Evolutionary conservation across 2,113 vertebrate genomes (phyloP), one percentile per base, ranked within the genome.

Genomic region (Aramus guarauna): DNA sequence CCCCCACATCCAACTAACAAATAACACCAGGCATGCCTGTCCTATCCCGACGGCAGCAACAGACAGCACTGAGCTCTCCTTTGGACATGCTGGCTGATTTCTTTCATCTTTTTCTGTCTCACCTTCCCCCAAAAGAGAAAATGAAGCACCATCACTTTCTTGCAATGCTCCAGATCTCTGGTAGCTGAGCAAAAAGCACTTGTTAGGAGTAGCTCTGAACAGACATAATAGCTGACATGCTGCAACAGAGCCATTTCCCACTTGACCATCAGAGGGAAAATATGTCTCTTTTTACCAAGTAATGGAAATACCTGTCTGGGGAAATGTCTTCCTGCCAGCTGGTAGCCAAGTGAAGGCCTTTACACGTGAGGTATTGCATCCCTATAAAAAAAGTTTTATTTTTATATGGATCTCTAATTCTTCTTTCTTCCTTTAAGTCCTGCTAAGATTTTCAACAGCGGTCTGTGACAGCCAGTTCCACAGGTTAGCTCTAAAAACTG

Each of bases 11-110:
- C 17, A 77, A 41, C 26, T 32, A 87, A 90, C 3, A 59, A 84
- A 27, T 58, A 73, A 55, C 59, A 68, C 34, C 39, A 91, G 62
- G 17, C 27, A 24, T 7, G 41, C 45, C 39, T 69, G 48, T 9
- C n/a, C 6, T 64, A 30, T 48, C 50, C 55, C 2, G 1, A 55
- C 8, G 43, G 62, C 43, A 39, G 3, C 14, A 58, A 78, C 0
- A 90, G 37, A 47, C 9, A 81, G 43, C 41, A 68, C 14, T 64
- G 19, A 13, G 47, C 15, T 56, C 64, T 80, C 21, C 22, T 91
- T 66, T 62, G 14, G 21, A 23, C 0, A 0, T 15, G 37, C 20
- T 75, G 32, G 37, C 15, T 1, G 0, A 73, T 60, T 47, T 36
- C 36, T 34, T 85, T 30, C 5, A 36, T 11, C 14, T 23, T 83